Base-by-base conservation (phyloP, 2,888 invertebrate species). In the Chrysolina americana region DNA sequence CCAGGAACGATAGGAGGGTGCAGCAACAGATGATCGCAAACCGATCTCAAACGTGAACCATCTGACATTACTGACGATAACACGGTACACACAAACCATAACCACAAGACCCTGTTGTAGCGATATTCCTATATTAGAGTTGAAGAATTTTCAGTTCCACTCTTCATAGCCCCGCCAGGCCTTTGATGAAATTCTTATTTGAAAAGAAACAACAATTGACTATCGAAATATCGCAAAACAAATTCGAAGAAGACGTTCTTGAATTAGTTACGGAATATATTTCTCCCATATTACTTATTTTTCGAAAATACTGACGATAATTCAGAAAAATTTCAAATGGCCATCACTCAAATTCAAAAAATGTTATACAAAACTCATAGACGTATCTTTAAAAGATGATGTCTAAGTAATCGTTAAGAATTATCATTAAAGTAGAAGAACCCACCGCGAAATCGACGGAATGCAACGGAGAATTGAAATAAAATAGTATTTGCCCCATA, bases 401-500 rank as follows among this genome's bases (percentile, higher is more conserved):
- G 15, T 56, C 15, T 13, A 23, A 13, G 56, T 23, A 13, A 11
- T 56, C 10, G 66, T 71, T 41, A 28, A 70, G 44, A 53, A 5
- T 13, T 41, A 71, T 56, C 72, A 68, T 15, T 62, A 72, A 48
- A 47, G 62, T 19, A 68, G 53, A 68, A 59, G 48, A 15, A 72
- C 68, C 11, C 62, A 72, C 23, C 13, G 66, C 10, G 71, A 71
- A 13, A 73, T 70, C 13, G 59, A 70, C 17, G 59, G 70, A 63
- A 70, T 64, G 1, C 41, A 44, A 53, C 21, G 15, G 23, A 56
- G 11, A 68, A 68, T 71, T 41, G 68, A 71, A 41, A 59, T 3
- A 36, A 15, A 59, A 72, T 72, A 72, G 23, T 72, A 72, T 66
- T 72, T 66, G 68, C 72, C 68, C 8, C 23, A 68, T 41, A 41